Conservation (phyloP, 2,113 vertebrate species). For the Coregonus clupeaformis region DNA sequence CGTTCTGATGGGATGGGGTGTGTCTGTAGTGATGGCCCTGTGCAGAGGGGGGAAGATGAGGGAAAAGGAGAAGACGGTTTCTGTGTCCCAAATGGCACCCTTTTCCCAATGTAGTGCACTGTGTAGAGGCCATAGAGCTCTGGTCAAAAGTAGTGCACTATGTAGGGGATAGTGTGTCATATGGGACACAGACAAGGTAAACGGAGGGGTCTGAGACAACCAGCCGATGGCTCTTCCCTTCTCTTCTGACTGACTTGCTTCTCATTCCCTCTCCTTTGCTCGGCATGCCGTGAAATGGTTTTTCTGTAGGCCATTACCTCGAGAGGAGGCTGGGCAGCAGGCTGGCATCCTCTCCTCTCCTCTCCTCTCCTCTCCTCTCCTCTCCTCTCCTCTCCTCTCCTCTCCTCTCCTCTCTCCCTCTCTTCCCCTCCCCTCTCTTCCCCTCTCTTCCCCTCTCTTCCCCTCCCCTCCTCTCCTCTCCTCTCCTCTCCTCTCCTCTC, state of each 20-base stretch:
- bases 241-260: slow-evolving; percentile 71
- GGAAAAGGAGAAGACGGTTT: not conserved
- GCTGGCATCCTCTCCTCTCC: too few relatives aligned
- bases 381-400: too few relatives aligned
- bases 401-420: too few relatives aligned
- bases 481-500: too few relatives aligned
- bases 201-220: not conserved
- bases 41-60: not conserved
- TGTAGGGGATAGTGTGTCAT: not conserved
- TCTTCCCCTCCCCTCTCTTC: too few relatives aligned
- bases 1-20: not conserved
- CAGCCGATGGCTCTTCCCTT: slow-evolving; percentile 23
- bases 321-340: slow-evolving; percentile 20
- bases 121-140: not conserved
- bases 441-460: too few relatives aligned
- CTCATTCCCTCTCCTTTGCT: slow-evolving; percentile 70
- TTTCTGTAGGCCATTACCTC: slow-evolving; percentile 77
- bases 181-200: not conserved
- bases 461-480: too few relatives aligned
- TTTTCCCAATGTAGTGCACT: not conserved
- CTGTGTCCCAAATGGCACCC: too few relatives aligned
- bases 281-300: slow-evolving; percentile 75
- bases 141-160: not conserved
- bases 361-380: too few relatives aligned
- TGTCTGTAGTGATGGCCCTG: not conserved